Evolutionary conservation across 2,797 vertebrate species (phyloP).

Genomic region (Selene dorsalis): DNA sequence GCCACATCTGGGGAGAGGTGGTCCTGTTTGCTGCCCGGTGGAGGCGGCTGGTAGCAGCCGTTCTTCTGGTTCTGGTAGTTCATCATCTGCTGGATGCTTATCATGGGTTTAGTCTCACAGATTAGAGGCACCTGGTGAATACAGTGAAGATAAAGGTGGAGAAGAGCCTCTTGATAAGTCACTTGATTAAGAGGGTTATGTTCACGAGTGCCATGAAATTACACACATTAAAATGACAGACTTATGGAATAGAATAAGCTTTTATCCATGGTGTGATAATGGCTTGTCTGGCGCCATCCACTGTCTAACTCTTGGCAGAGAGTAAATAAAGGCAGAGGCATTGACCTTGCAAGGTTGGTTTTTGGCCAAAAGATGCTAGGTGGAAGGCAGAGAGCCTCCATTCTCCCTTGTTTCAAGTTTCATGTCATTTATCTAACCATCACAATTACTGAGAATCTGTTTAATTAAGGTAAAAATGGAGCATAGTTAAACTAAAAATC

Average conservation of each 20-base stretch:
- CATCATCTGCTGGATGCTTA: conserved; percentile 95
- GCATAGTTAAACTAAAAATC: no score
- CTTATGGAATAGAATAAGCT: not conserved
- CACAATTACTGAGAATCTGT: no score
- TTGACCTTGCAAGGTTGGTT: no score
- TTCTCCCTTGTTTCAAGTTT: no score
- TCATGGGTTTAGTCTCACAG: conserved; percentile 92
- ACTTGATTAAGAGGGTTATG: not conserved
- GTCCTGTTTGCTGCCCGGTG: conserved; percentile 69
- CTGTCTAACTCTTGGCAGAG: not conserved
- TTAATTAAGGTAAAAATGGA: no score
- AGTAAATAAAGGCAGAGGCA: no score
- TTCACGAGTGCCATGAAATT: not conserved
- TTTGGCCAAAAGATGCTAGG: no score
- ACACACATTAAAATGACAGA: not conserved
- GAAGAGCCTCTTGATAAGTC: not conserved
- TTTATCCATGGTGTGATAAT: not conserved
- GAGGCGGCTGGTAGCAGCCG: conserved; percentile 89
- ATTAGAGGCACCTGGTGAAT: conserved; percentile 87
- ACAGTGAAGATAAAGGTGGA: not conserved
- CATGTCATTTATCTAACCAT: no score
- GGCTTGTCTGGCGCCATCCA: not conserved
- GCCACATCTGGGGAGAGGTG: conserved; percentile 85
- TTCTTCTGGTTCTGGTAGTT: conserved; percentile 92
- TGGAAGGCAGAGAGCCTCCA: no score